Conservation (phyloP, 2,888 invertebrate species). For the Xanthia icteritia region DNA sequence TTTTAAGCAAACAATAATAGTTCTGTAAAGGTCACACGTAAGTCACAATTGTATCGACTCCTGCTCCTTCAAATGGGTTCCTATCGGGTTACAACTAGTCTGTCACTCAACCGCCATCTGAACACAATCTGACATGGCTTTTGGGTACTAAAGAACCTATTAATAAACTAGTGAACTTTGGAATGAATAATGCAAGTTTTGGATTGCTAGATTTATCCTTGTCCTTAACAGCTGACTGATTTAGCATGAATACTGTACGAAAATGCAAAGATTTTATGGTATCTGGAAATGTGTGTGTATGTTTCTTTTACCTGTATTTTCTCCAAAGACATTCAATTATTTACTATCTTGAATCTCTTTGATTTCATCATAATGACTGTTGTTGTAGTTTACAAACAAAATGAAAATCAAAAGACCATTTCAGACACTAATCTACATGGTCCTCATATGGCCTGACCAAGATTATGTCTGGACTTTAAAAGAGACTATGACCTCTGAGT, state of each 20-base stretch:
- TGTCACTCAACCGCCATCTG: constrained; percentile 50
- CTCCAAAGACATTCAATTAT: too few species aligned
- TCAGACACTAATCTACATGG: too few species aligned
- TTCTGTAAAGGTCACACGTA: constrained; percentile 54
- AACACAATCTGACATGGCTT: constrained; percentile 31
- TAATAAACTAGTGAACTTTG: constrained; percentile 19
- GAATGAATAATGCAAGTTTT: background rate
- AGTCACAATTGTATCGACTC: constrained; percentile 49
- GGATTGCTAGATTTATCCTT: constrained; percentile 13
- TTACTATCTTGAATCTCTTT: too few species aligned
- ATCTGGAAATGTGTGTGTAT: background rate
- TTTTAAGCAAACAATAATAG: constrained; percentile 51
- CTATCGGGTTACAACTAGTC: constrained; percentile 62
- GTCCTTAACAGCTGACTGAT: background rate
- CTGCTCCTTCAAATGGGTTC: constrained; percentile 43
- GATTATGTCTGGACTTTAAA: too few species aligned
- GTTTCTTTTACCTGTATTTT: too few species aligned
- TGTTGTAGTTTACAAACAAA: too few species aligned
- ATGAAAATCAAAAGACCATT: too few species aligned
- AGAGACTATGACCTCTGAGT: too few species aligned
- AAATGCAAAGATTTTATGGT: background rate
- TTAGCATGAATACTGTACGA: too few species aligned
- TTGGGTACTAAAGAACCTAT: background rate
- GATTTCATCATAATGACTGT: too few species aligned
- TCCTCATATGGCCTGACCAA: too few species aligned